Evolutionary conservation across 2,113 vertebrate genomes (phyloP).

Genomic region (Scytalopus superciliaris): DNA sequence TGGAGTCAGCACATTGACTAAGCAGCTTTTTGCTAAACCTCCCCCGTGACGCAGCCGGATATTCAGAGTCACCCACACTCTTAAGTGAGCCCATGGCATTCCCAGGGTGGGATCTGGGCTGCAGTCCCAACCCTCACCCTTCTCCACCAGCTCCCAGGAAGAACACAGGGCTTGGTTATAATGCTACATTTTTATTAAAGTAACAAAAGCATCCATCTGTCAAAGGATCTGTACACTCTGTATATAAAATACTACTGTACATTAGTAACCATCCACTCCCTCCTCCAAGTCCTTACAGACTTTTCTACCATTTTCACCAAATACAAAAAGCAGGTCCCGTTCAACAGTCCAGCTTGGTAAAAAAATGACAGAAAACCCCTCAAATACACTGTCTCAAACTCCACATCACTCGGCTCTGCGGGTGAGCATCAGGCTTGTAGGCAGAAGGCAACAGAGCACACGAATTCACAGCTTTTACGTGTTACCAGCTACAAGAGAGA

Average conservation of each 20-base stretch:
- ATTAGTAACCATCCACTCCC: slow-evolving; percentile 65
- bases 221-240: slow-evolving; percentile 29
- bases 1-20: background rate
- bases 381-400: background rate
- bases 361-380: slow-evolving; percentile 10
- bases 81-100: background rate
- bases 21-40: background rate
- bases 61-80: background rate
- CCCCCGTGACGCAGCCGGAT: background rate
- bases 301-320: slow-evolving; percentile 30
- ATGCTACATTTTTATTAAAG: slow-evolving; percentile 81
- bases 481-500: slow-evolving; percentile 42
- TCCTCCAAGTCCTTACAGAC: slow-evolving; percentile 49
- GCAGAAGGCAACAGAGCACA: slow-evolving; percentile 26
- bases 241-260: slow-evolving; percentile 71
- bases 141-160: background rate
- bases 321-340: slow-evolving; percentile 70
- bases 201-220: slow-evolving; percentile 70
- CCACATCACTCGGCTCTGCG: background rate
- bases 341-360: slow-evolving; percentile 75
- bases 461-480: slow-evolving; percentile 76
- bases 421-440: background rate
- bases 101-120: background rate
- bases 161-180: background rate
- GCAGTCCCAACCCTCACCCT: background rate